A percentile compares a stretch with the other conserved stretches of the same genome.
Conservation (phyloP, 1,140 invertebrate species). For the Achroia grisella region DNA sequence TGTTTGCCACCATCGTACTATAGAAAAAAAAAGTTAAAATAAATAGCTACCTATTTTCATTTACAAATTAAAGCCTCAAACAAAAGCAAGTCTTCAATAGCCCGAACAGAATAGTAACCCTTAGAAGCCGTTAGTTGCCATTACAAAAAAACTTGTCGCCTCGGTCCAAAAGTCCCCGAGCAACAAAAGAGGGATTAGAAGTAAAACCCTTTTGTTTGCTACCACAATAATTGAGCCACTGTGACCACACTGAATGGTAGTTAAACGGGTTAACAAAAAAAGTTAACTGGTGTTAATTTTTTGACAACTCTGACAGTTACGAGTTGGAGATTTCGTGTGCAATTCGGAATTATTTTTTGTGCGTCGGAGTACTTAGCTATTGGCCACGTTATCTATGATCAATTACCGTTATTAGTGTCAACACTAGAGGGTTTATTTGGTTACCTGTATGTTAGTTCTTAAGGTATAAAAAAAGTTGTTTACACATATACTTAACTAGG, state of each 20-base stretch:
- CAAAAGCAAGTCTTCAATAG: constrained; percentile 2
- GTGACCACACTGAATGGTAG: constrained; percentile 1
- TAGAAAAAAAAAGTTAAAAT: no score
- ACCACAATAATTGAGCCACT: constrained; percentile 4
- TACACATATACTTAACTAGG: no score
- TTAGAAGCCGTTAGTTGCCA: no score
- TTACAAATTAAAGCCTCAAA: not conserved
- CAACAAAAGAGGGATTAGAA: constrained; percentile 1
- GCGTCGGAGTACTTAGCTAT: no score
- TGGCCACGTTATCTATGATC: no score
- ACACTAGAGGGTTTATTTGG: no score
- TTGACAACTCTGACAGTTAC: not conserved
- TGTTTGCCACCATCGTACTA: no score
- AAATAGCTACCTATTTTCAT: no score
- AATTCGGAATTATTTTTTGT: no score
- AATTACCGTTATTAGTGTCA: no score
- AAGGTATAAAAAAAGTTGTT: no score
- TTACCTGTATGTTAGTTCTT: no score
- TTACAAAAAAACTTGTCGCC: constrained; percentile 2
- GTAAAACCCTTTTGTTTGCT: constrained; percentile 1
- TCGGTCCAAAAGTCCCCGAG: not conserved
- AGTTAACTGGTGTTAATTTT: not conserved
- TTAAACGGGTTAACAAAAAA: not conserved
- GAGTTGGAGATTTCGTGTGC: not conserved
- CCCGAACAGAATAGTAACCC: not conserved